phyloP scores from a whole-genome alignment of 2,797 vertebrate genomes.

The Syngnathus rostellatus region DNA sequence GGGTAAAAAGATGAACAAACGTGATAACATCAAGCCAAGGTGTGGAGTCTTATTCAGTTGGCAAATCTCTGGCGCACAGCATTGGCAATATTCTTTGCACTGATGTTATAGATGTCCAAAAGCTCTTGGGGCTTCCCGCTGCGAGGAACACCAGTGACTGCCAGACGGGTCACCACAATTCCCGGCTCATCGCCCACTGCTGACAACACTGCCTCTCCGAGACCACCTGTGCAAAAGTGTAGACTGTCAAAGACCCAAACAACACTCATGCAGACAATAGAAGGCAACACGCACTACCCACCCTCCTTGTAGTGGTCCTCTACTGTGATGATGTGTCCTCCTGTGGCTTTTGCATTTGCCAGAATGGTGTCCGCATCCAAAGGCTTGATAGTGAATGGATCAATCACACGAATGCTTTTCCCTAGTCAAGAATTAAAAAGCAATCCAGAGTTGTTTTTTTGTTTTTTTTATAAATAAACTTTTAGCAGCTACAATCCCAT shows the following conservation, averaged over 20 bases:
- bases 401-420: constrained; percentile 76
- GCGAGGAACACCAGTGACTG: constrained; percentile 68
- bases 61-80: constrained; percentile 71
- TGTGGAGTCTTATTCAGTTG: constrained; percentile 49
- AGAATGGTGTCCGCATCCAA: constrained; percentile 78
- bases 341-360: constrained; percentile 70
- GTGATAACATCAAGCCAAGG: neutral
- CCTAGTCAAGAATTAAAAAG: constrained; percentile 38
- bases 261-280: neutral
- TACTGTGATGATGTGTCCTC: constrained; percentile 79
- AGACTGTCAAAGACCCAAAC: neutral
- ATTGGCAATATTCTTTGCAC: constrained; percentile 66
- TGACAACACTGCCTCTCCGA: constrained; percentile 78
- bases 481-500: neutral
- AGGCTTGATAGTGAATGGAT: constrained; percentile 87
- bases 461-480: no score
- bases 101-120: constrained; percentile 76
- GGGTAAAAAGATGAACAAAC: constrained; percentile 5
- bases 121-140: constrained; percentile 74
- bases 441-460: no score
- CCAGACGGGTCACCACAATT: constrained; percentile 73
- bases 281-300: constrained; percentile 28
- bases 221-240: constrained; percentile 67
- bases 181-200: constrained; percentile 73
- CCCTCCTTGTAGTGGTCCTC: constrained; percentile 88